Evolutionary conservation across 2,888 invertebrate genomes (phyloP), one percentile per base, ranked within the genome.

Genomic region (Pterostichus niger): DNA sequence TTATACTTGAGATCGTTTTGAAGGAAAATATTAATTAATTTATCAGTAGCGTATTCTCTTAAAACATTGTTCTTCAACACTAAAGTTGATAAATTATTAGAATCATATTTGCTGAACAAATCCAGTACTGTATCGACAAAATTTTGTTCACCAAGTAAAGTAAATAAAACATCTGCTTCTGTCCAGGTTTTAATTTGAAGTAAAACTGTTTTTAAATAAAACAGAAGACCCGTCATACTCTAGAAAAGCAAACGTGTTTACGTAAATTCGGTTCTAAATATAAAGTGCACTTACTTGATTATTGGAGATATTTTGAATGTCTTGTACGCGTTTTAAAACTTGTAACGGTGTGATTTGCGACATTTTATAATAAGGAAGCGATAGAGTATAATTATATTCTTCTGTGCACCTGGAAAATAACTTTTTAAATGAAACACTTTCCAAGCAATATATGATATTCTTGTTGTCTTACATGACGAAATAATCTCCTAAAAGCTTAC

Each of bases 401-500:
- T 87, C 87, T 6, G 84, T 76, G 83, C 88, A 88, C 88, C 89
- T 89, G 84, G 71, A 87, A 87, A 49, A 56, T 40, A 59, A 24
- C 24, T 2, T 24, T 24, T 24, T 3, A 24, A 24, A 24, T 24
- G 3, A n/a, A n/a, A n/a, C n/a, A 24, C 24, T 24, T 24, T 24
- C 24, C 13, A 46, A 73, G 1, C n/a, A 31, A 73, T 40, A 44
- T 40, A 9, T 6, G 6, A 44, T 17, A 73, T 46, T 73, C 13
- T 6, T 24, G 24, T 24, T 7, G 31, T 89, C 90, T 64, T 90
- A 91, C 89, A 90, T 90, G 24, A 92, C 89, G 85, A 91, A 92
- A 86, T 91, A 92, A 85, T 93, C 93, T 0, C 90, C 93, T 31
- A 93, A 87, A 4, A 93, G 87, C 1, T 91, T 91, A 85, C 93